A percentile compares a stretch with the other conserved stretches of the same genome.
These are phyloP conservation scores for Stenodera caucasica DNA, from an alignment of 2,888 invertebrate genomes.

Conservation along the genomic window DNA sequence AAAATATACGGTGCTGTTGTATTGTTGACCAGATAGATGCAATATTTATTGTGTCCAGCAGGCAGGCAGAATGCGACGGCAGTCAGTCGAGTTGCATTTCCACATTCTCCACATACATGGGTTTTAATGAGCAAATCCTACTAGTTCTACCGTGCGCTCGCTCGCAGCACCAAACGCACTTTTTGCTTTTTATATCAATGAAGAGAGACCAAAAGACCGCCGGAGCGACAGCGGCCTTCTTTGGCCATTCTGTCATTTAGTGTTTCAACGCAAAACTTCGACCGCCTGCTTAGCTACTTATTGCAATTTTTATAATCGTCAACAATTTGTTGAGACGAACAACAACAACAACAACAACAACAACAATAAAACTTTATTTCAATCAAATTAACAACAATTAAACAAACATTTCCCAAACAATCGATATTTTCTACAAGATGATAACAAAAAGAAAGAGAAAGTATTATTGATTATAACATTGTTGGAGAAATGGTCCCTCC, in stretches of 20 bases:
- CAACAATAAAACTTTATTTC: too few relatives aligned
- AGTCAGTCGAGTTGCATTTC: conserved; percentile 53
- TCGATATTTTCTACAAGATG: not conserved
- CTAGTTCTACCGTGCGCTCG: conserved; percentile 38
- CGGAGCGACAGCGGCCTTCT: conserved; percentile 40
- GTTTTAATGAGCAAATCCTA: conserved; percentile 55
- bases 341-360: too few relatives aligned
- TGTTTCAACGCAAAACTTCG: conserved; percentile 34
- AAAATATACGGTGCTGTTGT: conserved; percentile 51
- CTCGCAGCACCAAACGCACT: conserved; percentile 39
- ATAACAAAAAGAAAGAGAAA: conserved; percentile 23
- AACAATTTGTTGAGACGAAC: too few relatives aligned
- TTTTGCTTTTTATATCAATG: conserved; percentile 51
- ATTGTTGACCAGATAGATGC: conserved; percentile 54
- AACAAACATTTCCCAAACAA: not conserved
- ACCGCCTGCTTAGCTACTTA: conserved; percentile 31
- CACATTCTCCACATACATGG: conserved; percentile 56
- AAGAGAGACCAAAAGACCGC: conserved; percentile 39
- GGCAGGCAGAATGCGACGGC: conserved; percentile 53
- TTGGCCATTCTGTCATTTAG: conserved; percentile 36
- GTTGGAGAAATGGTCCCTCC: conserved; percentile 34
- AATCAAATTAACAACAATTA: too few relatives aligned
- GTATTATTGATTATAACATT: conserved; percentile 25
- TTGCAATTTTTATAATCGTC: conserved; percentile 10
- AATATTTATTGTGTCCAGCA: conserved; percentile 56